phyloP scores from a whole-genome alignment of 2,797 vertebrate species.

The Capromys pilorides region DNA sequence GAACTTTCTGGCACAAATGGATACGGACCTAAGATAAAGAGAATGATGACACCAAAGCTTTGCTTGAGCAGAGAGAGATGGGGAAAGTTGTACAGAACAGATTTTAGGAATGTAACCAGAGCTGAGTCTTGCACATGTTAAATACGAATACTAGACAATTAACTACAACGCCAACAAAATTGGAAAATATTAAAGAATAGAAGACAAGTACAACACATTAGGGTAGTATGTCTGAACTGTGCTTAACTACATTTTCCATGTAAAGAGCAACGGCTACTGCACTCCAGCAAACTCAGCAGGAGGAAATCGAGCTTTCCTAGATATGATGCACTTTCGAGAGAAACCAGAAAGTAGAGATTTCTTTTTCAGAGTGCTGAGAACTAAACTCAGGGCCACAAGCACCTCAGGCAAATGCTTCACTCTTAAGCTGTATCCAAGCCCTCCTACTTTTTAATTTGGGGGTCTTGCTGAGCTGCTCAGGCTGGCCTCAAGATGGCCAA shows the following conservation, averaged over 20 bases:
- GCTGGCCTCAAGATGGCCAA: background rate
- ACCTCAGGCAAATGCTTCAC: background rate
- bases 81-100: background rate
- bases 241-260: background rate
- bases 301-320: background rate
- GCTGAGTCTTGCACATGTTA: background rate
- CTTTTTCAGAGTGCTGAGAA: background rate
- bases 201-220: background rate
- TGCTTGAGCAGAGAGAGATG: background rate
- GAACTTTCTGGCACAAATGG: background rate
- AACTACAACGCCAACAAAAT: background rate
- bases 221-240: background rate
- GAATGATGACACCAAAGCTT: background rate
- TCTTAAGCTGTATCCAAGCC: background rate
- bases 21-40: background rate
- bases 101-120: background rate
- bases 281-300: background rate
- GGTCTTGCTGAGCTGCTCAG: background rate
- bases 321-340: background rate
- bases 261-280: background rate
- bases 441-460: background rate
- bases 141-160: background rate
- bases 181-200: background rate
- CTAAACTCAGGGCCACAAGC: background rate
- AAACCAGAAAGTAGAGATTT: conserved; percentile 18